Base-by-base conservation (phyloP, 1,140 invertebrate species). In the Zaprionus africanus region DNA sequence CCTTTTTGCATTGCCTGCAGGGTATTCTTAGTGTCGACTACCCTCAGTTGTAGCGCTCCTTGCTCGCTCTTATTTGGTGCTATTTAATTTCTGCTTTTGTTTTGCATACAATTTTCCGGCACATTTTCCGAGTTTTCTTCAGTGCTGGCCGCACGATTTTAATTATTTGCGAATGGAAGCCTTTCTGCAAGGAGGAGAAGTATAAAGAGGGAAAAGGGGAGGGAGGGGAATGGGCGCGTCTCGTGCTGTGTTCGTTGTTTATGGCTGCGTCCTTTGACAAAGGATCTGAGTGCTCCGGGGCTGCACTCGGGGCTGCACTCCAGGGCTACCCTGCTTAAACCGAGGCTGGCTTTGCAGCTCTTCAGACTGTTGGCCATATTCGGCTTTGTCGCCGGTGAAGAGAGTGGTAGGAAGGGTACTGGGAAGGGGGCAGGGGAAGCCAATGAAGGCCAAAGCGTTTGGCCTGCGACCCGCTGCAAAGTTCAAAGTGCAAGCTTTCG, bases 121-220 rank as follows among this genome's bases (percentile, higher is more conserved):
- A 78, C 67, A 87, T 86, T 69, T 86, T 87, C 81, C 64, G 38
- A 70, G 67, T 81, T 68, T 79, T 71, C 46, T 58, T 60, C 68
- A 78, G 57, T 56, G 73, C 63, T 64, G 63, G 76, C 75, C 82
- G 43, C 68, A 79, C 78, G 81, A 69, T 82, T 83, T 87, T 87
- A 88, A 88, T 87, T 80, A 87, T 87, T 87, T 81, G 73, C 76
- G 71, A 65, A 65, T 79, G 71, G 68, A 83, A 82, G 61, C 64
- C 61, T 68, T 74, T 68, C 59, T 31, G 66, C 22, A n/a, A 31
- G 46, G 28, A 62, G 60, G 7, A 3, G 9, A 11, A 11, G 31
- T 3, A 31, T 63, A 51, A 28, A 28, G 31, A 17, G 63, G 66
- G 54, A n/a, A n/a, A n/a, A n/a, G 41, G 28, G 26, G 17, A n/a